Evolutionary conservation across 2,797 vertebrate species (phyloP), one percentile per base, ranked within the genome.

Genomic region (Perodicticus potto): DNA sequence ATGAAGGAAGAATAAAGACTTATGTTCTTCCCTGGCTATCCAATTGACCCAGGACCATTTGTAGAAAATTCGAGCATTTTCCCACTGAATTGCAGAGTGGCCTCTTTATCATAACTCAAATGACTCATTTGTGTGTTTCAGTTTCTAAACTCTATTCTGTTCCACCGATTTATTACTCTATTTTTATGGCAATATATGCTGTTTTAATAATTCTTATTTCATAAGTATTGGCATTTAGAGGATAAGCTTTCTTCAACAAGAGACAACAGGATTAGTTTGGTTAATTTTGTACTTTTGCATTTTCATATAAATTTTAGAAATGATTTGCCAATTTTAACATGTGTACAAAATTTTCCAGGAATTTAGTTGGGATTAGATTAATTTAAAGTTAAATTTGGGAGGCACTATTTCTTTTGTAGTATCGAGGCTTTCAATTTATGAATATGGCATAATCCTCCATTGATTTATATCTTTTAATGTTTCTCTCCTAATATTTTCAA

Each of bases 11-110:
- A 57, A 45, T 37, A 78, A 78, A 89, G 34, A 65, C 78, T 45
- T 72, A 87, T 63, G 32, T 69, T 83, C 57, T 37, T 29, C 57
- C 53, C 5, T 78, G 69, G 20, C 11, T 77, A 40, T 82, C 61
- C 45, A 83, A 8, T 4, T 82, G 82, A 94, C 63, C 81, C 55
- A 93, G 80, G 93, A 80, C 19, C 13, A 49, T 74, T 74, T 92
- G 40, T 74, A 63, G 87, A 96, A 87, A 94, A 85, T 87, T 74
- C n/a, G 94, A 2, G 77, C 55, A 78, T 81, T 93, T 65, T 72
- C 29, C n/a, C 13, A 86, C 4, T 27, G 17, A 32, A 55, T 22
- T 92, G 14, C 73, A 84, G 9, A 63, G 25, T 65, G 43, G 14
- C 43, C 49, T 34, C 23, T 86, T 94, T 27, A 0, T 83, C 80